A percentile compares a stretch with the other conserved stretches of the same genome.
Evolutionary conservation across 2,113 vertebrate genomes (phyloP).

Genomic region (Platichthys stellatus): DNA sequence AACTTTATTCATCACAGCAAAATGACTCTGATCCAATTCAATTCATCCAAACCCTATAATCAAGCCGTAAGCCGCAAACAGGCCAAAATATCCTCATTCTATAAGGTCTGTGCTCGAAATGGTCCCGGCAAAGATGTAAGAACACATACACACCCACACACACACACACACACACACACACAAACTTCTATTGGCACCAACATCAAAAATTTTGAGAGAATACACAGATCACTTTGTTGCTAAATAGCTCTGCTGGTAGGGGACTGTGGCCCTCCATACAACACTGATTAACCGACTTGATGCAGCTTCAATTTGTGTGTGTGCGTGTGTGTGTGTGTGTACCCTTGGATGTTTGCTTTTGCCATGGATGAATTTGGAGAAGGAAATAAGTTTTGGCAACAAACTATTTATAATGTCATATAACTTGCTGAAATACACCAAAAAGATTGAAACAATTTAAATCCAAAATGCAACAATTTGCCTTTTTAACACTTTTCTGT

Average conservation of each 20-base stretch:
- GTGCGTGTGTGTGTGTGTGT: not conserved
- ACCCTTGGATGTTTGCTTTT: not conserved
- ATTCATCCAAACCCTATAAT: too few species aligned
- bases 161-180: constrained; percentile 3
- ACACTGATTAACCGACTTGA: constrained; percentile 2
- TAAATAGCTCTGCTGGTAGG: constrained; percentile 18
- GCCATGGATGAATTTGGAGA: not conserved
- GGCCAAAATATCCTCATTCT: too few species aligned
- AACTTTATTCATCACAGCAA: too few species aligned
- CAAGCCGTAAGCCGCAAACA: too few species aligned
- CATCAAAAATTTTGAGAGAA: constrained; percentile 8
- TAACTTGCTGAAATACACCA: too few species aligned
- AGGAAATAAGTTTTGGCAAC: not conserved
- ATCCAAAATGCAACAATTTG: too few species aligned
- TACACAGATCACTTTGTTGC: constrained; percentile 6
- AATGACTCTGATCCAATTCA: too few species aligned
- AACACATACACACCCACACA: not conserved
- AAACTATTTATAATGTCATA: too few species aligned
- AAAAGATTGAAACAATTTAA: too few species aligned
- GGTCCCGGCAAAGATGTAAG: too few species aligned
- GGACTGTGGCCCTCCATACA: not conserved
- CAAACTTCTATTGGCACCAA: not conserved
- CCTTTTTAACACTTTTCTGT: too few species aligned
- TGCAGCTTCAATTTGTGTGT: not conserved
- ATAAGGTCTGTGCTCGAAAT: too few species aligned